These are phyloP conservation scores for Muraenolepis orangiensis DNA, from an alignment of 2,797 vertebrate genomes.

Conservation along the genomic window DNA sequence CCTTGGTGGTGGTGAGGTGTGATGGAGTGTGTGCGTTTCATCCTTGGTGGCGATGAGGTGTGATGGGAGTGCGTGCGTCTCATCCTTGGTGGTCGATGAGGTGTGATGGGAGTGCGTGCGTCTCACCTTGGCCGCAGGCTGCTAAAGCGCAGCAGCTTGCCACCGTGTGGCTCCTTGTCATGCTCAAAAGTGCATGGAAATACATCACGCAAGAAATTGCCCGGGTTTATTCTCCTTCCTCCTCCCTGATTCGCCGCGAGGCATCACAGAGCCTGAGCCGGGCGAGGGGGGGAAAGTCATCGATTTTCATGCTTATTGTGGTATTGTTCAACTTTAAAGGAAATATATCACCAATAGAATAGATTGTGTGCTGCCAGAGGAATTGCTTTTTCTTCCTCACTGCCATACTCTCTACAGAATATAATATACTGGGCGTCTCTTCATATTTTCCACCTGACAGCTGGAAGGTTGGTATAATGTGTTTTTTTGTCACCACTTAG, in stretches of 20 bases:
- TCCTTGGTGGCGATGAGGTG: not conserved
- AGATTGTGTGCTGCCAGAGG: not conserved
- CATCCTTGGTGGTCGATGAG: not conserved
- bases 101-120: too few relatives aligned
- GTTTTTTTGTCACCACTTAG: not conserved
- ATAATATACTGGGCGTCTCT: not conserved
- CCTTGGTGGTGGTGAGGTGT: not conserved
- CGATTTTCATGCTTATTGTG: not conserved
- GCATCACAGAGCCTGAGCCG: not conserved
- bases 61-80: not conserved
- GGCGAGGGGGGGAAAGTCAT: not conserved
- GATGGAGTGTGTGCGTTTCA: not conserved
- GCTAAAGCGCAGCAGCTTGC: conserved; percentile 8
- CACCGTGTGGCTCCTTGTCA: conserved; percentile 6
- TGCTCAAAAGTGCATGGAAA: conserved; percentile 8
- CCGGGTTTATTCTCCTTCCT: conserved; percentile 27
- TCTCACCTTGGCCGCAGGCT: not conserved
- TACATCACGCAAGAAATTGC: conserved; percentile 43
- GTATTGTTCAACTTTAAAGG: not conserved
- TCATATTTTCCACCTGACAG: not conserved
- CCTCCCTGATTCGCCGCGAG: conserved; percentile 20
- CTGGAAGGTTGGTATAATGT: not conserved
- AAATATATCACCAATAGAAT: not conserved
- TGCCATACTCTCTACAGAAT: not conserved
- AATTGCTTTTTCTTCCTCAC: not conserved